Percentiles rank a stretch among this genome's conserved stretches.
Conservation (phyloP, 1,140 invertebrate species). For the Caerostris extrusa region DNA sequence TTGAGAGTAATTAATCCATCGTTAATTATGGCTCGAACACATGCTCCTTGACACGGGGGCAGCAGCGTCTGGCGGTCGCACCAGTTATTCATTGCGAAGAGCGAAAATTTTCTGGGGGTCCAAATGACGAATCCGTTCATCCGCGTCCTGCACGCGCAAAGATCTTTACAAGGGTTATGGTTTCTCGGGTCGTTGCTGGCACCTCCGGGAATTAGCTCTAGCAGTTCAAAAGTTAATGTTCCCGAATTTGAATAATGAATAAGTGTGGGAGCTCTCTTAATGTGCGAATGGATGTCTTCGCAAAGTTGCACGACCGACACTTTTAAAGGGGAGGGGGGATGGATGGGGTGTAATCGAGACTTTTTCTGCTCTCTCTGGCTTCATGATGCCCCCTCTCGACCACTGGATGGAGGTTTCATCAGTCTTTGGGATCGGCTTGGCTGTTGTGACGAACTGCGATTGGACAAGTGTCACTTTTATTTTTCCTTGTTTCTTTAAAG, state of each 20-base stretch:
- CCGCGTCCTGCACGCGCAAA: constrained; percentile 22
- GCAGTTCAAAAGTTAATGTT: constrained; percentile 65
- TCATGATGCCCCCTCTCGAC: background rate
- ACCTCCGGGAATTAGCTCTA: constrained; percentile 1
- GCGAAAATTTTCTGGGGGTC: constrained; percentile 19
- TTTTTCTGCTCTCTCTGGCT: background rate
- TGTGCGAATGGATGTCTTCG: constrained; percentile 35
- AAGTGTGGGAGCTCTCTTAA: constrained; percentile 47
- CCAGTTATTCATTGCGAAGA: constrained; percentile 54
- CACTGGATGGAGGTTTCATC: too few species aligned
- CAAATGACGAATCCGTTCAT: constrained; percentile 60
- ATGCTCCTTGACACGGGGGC: constrained; percentile 54
- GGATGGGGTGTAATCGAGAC: background rate
- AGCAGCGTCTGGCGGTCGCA: background rate
- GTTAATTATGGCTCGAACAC: constrained; percentile 69
- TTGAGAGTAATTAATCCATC: constrained; percentile 72
- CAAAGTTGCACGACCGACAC: background rate
- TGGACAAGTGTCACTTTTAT: too few species aligned
- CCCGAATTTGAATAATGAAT: constrained; percentile 67
- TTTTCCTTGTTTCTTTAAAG: too few species aligned
- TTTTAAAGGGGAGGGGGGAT: background rate
- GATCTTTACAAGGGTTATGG: constrained; percentile 40
- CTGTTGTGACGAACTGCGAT: too few species aligned
- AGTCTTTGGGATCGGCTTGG: too few species aligned
- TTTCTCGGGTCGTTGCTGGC: constrained; percentile 9